Evolutionary conservation across 92 coral and sea anemone genomes (phyloP).

Genomic region (Zoanthus solanderi): DNA sequence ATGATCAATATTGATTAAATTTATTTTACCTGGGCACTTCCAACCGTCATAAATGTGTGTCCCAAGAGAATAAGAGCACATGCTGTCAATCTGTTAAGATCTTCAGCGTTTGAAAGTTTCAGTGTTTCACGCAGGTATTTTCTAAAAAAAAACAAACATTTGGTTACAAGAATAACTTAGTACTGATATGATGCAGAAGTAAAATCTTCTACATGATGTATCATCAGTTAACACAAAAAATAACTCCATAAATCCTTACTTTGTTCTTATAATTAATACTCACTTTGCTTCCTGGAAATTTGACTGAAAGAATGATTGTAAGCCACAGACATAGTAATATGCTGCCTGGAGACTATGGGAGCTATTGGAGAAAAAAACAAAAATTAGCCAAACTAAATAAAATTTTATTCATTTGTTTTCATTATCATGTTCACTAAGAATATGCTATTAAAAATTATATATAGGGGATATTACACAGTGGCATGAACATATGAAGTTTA

Average conservation of each 20-base stretch:
- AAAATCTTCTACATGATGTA: too few relatives aligned
- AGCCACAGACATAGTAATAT: slow-evolving; percentile 86
- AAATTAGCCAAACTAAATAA: background rate
- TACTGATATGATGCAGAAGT: background rate
- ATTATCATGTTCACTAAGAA: too few relatives aligned
- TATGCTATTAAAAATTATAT: too few relatives aligned
- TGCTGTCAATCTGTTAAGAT: slow-evolving; percentile 91
- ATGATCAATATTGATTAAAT: too few relatives aligned
- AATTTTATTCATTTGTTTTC: too few relatives aligned
- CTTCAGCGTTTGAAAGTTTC: slow-evolving; percentile 93
- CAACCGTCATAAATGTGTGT: slow-evolving; percentile 86
- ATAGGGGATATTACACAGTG: too few relatives aligned
- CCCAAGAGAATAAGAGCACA: slow-evolving; percentile 94
- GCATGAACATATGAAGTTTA: too few relatives aligned
- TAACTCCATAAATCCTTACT: too few relatives aligned
- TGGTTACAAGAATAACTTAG: background rate
- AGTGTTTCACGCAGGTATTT: slow-evolving; percentile 90
- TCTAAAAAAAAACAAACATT: slow-evolving; percentile 53
- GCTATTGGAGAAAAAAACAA: slow-evolving; percentile 41
- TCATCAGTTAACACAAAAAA: too few relatives aligned
- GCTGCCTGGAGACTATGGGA: slow-evolving; percentile 93
- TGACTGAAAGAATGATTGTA: slow-evolving; percentile 88
- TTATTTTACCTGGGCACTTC: slow-evolving; percentile 84
- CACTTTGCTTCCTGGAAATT: slow-evolving; percentile 93
- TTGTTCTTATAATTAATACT: slow-evolving; percentile 8